phyloP scores from a whole-genome alignment of 1,140 invertebrate species.

The Trypoxylus dichotomus region DNA sequence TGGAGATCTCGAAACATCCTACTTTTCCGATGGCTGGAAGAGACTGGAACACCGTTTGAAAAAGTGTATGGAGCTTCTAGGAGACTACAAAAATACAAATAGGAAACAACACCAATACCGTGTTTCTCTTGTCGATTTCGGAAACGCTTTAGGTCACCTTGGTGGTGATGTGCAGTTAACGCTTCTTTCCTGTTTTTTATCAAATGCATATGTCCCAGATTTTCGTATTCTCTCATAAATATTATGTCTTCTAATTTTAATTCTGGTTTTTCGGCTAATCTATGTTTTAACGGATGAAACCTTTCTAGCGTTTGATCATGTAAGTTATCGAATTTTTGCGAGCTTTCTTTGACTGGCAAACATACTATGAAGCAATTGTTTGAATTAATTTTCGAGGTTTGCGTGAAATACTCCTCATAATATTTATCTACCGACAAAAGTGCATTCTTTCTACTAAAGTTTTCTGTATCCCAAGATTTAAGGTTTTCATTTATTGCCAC shows the following conservation, averaged over 20 bases:
- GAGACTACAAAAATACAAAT: too few species aligned
- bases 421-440: constrained; percentile 33
- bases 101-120: too few species aligned
- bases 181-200: too few species aligned
- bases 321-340: constrained; percentile 34
- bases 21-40: too few species aligned
- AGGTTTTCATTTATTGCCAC: too few species aligned
- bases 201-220: constrained; percentile 31
- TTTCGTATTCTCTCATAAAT: constrained; percentile 37
- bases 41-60: too few species aligned
- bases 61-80: too few species aligned
- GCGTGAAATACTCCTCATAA: constrained; percentile 37
- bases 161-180: too few species aligned
- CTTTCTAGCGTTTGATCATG: constrained; percentile 24
- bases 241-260: constrained; percentile 29
- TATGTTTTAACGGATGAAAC: constrained; percentile 32
- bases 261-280: constrained; percentile 32
- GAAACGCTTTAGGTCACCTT: too few species aligned
- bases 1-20: too few species aligned
- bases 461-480: constrained; percentile 40
- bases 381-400: constrained; percentile 26
- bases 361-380: constrained; percentile 37
- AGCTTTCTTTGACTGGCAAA: constrained; percentile 37
- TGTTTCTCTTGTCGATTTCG: too few species aligned
- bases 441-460: background rate